Percentiles rank a stretch among this genome's conserved stretches.
These are phyloP conservation scores for Drosophila acutilabella DNA, from an alignment of 2,888 invertebrate genomes.

Conservation along the genomic window DNA sequence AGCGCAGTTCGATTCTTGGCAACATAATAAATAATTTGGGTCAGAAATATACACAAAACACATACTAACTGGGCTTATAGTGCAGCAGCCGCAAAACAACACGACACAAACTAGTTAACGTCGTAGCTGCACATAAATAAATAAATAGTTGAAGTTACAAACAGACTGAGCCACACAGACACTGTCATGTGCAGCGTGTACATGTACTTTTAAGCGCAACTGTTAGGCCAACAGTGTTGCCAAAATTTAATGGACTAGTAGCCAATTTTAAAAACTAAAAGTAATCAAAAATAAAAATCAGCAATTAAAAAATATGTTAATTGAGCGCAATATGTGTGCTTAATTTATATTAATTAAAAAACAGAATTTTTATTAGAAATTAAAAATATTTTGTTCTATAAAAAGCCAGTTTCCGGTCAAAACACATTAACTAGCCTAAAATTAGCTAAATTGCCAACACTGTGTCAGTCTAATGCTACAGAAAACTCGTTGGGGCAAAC, in stretches of 20 bases:
- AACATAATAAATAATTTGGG: slow-evolving; percentile 69
- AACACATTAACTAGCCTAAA: background rate
- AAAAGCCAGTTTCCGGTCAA: too few species aligned
- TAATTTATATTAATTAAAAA: too few species aligned
- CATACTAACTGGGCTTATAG: slow-evolving; percentile 21
- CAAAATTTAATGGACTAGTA: background rate
- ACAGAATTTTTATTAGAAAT: too few species aligned
- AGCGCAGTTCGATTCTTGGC: slow-evolving; percentile 60
- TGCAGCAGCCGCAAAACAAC: slow-evolving; percentile 44
- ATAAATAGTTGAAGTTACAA: slow-evolving; percentile 43
- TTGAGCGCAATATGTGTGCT: background rate
- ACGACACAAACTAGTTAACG: slow-evolving; percentile 61
- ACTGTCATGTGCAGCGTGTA: background rate
- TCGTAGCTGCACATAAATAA: slow-evolving; percentile 29
- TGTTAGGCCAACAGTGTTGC: background rate
- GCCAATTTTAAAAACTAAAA: background rate
- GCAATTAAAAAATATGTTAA: background rate
- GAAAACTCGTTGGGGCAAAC: slow-evolving; percentile 68
- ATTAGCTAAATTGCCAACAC: background rate
- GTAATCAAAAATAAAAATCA: background rate
- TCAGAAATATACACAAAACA: slow-evolving; percentile 39
- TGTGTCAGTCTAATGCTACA: slow-evolving; percentile 46
- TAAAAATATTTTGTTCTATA: too few species aligned
- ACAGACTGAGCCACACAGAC: slow-evolving; percentile 12
- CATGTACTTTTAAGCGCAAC: slow-evolving; percentile 16